Conservation (phyloP, 2,888 invertebrate species). For the Fabriciana adippe region DNA sequence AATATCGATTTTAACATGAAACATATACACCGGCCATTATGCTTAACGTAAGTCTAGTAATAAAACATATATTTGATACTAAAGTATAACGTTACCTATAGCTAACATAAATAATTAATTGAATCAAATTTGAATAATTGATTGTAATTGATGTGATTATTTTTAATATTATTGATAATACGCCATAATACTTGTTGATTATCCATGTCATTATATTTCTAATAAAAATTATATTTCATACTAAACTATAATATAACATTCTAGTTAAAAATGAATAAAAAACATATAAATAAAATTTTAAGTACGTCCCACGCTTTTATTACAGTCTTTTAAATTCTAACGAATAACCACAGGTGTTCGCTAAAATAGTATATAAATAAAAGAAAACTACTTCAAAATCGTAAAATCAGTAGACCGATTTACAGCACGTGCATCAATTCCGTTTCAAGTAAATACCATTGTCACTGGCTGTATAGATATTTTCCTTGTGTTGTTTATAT, state of each 20-base stretch:
- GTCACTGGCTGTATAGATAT: neutral
- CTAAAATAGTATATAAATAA: constrained; percentile 16
- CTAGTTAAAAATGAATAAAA: constrained; percentile 15
- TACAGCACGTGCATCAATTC: neutral
- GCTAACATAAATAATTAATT: no score
- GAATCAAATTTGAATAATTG: no score
- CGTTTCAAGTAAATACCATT: neutral
- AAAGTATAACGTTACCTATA: no score
- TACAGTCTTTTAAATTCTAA: constrained; percentile 11
- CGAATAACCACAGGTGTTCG: constrained; percentile 17
- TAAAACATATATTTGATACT: no score
- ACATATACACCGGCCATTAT: no score
- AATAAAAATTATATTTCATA: constrained; percentile 3
- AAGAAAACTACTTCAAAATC: constrained; percentile 1
- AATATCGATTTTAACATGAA: no score
- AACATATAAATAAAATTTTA: constrained; percentile 19
- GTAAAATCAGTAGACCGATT: constrained; percentile 5
- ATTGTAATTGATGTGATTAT: no score
- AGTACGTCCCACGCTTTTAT: constrained; percentile 8
- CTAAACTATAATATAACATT: constrained; percentile 4
- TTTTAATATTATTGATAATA: no score
- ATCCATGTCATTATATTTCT: neutral
- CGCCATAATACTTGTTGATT: neutral
- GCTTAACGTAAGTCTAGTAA: no score
- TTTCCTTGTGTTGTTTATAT: neutral